Conservation (phyloP, 2,888 invertebrate genomes). For the Ametastegia equiseti region DNA sequence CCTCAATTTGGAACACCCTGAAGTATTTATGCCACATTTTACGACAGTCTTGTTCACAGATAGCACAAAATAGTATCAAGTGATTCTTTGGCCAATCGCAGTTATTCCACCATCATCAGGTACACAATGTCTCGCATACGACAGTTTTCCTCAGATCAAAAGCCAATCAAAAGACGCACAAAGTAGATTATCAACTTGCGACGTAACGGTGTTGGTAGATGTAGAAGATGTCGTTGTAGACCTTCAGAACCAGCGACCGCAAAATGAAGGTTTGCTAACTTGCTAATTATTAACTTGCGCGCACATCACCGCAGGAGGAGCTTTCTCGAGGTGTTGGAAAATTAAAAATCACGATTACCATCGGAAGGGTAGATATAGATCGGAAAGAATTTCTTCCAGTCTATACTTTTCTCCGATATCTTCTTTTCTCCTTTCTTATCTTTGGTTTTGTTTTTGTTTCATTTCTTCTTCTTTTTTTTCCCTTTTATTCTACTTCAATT, state of each 20-base stretch:
- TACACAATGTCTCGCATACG: not conserved
- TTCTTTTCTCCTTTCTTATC: not conserved
- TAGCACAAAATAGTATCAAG: not conserved
- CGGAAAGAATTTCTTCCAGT: not conserved
- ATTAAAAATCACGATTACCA: not conserved
- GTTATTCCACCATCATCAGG: not conserved
- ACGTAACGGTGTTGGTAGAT: no score
- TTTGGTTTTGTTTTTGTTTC: not conserved
- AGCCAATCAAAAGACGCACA: not conserved
- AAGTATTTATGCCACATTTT: not conserved
- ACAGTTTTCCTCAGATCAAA: not conserved
- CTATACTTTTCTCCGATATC: not conserved
- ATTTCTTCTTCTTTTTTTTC: not conserved
- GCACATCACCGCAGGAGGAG: not conserved
- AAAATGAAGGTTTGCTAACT: slow-evolving; percentile 10
- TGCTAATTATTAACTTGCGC: not conserved
- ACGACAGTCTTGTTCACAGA: not conserved
- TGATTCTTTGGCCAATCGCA: not conserved
- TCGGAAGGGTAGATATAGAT: no score
- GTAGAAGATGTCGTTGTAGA: no score
- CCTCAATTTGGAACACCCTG: not conserved
- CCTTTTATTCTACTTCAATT: no score
- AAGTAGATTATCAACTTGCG: not conserved
- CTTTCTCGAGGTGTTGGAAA: not conserved
- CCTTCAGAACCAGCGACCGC: not conserved